These are phyloP conservation scores for Brachionichthys hirsutus DNA, from an alignment of 2,113 vertebrate genomes.

Conservation along the genomic window DNA sequence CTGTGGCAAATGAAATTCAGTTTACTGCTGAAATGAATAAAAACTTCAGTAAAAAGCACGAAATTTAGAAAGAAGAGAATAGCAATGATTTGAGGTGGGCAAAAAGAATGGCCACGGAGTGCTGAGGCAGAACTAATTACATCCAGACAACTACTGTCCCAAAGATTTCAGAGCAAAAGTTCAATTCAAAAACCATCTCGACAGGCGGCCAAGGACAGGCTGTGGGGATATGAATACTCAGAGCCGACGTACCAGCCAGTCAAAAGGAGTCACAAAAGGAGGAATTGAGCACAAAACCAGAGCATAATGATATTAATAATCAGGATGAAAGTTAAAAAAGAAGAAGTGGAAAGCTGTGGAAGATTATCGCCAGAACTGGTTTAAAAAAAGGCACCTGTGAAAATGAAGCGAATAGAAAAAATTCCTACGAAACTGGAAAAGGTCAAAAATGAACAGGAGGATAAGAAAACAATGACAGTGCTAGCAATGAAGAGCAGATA, in stretches of 20 bases:
- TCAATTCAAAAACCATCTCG: constrained; percentile 29
- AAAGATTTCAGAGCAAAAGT: constrained; percentile 27
- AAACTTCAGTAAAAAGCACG: constrained; percentile 5
- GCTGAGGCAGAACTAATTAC: constrained; percentile 38
- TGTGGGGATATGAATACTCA: constrained; percentile 12
- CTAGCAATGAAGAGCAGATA: constrained; percentile 15
- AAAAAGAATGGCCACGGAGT: constrained; percentile 15
- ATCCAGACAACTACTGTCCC: constrained; percentile 2
- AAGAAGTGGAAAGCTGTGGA: constrained; percentile 12
- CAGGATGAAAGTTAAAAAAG: neutral
- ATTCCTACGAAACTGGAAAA: constrained; percentile 23
- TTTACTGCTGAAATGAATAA: constrained; percentile 26
- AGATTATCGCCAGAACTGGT: constrained; percentile 24
- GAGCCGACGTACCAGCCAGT: constrained; percentile 12
- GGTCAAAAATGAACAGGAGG: constrained; percentile 1
- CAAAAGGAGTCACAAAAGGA: constrained; percentile 32
- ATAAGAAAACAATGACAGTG: constrained; percentile 15
- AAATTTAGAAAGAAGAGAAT: constrained; percentile 19
- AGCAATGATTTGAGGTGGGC: constrained; percentile 30
- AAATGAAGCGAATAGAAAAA: constrained; percentile 19
- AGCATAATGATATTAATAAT: constrained; percentile 31
- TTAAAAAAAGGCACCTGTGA: constrained; percentile 23
- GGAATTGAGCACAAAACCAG: constrained; percentile 25
- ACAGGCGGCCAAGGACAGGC: constrained; percentile 20
- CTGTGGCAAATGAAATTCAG: constrained; percentile 35